Conservation (phyloP, 1,140 invertebrate genomes). For the Pseudomyrmex flavicornis region DNA sequence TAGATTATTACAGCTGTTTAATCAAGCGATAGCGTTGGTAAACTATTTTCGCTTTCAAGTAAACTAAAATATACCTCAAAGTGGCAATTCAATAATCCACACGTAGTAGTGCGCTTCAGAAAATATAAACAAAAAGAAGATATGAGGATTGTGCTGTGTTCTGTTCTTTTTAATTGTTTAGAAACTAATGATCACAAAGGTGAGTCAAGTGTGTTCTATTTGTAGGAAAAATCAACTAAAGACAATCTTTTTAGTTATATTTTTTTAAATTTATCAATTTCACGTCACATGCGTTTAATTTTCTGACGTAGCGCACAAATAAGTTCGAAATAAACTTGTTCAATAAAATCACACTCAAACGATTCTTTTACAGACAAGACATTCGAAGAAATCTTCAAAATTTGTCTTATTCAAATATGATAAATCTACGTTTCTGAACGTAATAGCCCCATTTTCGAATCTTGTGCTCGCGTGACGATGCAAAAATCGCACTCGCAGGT, state of each 20-base stretch:
- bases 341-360: no score
- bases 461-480: constrained; percentile 35
- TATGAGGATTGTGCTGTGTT: not conserved
- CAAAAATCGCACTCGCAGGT: constrained; percentile 72
- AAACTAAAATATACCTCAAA: not conserved
- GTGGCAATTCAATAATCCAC: not conserved
- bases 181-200: not conserved
- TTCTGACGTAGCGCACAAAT: no score
- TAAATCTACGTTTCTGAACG: not conserved
- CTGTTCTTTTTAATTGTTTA: not conserved
- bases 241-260: no score
- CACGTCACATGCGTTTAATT: no score
- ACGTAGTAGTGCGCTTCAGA: not conserved
- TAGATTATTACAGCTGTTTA: not conserved
- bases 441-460: not conserved
- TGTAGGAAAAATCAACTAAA: no score
- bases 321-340: no score
- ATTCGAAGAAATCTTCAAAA: not conserved
- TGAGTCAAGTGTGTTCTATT: no score
- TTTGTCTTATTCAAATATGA: not conserved
- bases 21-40: not conserved
- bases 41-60: not conserved
- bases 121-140: not conserved
- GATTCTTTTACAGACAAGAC: not conserved
- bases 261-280: no score